Evolutionary conservation across 2,113 vertebrate genomes (phyloP).

Genomic region (Amblyornis subalaris): DNA sequence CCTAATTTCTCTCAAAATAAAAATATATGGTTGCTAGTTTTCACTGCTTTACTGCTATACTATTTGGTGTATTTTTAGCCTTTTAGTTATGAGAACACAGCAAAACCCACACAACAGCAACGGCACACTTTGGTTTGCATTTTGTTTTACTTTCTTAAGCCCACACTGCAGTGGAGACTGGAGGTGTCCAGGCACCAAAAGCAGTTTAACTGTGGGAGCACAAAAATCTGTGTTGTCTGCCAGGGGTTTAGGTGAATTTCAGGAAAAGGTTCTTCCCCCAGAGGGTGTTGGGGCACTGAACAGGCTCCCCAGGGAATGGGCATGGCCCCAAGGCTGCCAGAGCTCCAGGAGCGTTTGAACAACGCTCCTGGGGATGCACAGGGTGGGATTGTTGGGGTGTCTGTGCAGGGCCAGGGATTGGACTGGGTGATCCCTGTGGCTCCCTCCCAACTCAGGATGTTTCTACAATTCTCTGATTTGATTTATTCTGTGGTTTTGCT

Average conservation of each 20-base stretch:
- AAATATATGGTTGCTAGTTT: background rate
- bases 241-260: background rate
- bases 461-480: background rate
- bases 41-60: background rate
- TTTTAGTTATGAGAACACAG: background rate
- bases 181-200: background rate
- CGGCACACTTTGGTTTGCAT: background rate
- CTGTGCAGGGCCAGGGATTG: background rate
- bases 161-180: background rate
- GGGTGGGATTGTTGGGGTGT: background rate
- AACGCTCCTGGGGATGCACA: fast-evolving
- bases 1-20: constrained; percentile 9
- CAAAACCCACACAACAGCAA: background rate
- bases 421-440: too few species aligned
- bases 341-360: background rate
- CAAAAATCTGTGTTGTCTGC: background rate
- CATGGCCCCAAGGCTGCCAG: background rate
- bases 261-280: background rate
- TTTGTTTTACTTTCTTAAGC: background rate
- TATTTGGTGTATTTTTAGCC: background rate
- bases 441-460: background rate
- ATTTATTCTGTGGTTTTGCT: background rate
- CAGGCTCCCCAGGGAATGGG: background rate
- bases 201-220: background rate
- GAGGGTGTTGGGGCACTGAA: background rate